These are phyloP conservation scores for Stenopsyche tienmushanensis DNA, from an alignment of 1,140 invertebrate species.

Conservation along the genomic window DNA sequence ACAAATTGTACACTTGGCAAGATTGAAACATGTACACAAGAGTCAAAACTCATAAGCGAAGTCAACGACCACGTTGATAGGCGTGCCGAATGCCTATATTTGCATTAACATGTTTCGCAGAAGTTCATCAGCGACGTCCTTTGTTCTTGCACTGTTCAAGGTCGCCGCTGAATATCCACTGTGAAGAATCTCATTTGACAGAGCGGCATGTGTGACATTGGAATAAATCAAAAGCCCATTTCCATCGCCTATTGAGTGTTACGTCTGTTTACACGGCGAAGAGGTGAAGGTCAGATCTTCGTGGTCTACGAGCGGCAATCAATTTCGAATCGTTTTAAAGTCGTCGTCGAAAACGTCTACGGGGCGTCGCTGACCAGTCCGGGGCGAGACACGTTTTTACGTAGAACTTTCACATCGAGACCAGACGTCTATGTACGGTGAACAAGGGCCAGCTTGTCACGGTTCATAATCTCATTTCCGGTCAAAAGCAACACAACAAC, in stretches of 20 bases:
- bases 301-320: background rate
- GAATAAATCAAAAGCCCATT: background rate
- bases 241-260: no score
- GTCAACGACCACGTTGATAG: background rate
- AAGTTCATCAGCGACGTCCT: background rate
- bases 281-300: background rate
- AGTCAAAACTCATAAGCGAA: background rate
- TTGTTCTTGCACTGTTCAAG: background rate
- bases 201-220: background rate
- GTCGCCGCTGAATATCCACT: background rate
- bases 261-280: background rate
- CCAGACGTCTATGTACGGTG: slow-evolving; percentile 1
- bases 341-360: background rate
- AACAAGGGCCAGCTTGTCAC: slow-evolving; percentile 17
- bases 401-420: slow-evolving; percentile 13
- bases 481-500: slow-evolving; percentile 10
- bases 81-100: background rate
- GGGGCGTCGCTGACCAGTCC: no score
- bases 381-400: background rate
- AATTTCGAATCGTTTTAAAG: background rate
- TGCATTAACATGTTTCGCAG: background rate
- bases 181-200: background rate
- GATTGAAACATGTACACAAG: no score
- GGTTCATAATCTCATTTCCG: slow-evolving; percentile 20
- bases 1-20: no score